Conservation (phyloP, 2,113 vertebrate species). For the Syngnathus floridae region DNA sequence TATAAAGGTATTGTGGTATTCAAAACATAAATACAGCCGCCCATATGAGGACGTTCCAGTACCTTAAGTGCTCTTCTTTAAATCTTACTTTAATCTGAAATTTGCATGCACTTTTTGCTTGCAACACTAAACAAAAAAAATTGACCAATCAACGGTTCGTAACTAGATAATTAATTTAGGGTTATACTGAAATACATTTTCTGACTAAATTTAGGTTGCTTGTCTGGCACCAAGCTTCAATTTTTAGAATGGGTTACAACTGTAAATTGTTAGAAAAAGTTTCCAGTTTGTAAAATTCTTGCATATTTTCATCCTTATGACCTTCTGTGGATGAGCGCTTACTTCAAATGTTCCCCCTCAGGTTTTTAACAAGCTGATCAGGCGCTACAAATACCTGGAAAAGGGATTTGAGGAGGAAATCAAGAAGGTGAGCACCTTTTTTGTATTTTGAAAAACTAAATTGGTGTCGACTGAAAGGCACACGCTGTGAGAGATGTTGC, state of each 20-base stretch:
- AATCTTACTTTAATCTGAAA: background rate
- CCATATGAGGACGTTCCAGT: too few relatives aligned
- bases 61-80: too few relatives aligned
- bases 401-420: slow-evolving; percentile 99
- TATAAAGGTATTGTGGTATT: too few relatives aligned
- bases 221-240: background rate
- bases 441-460: background rate
- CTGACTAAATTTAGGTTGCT: background rate
- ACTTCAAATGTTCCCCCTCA: slow-evolving; percentile 34
- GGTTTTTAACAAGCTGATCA: slow-evolving; percentile 99
- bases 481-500: too few relatives aligned
- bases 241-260: background rate
- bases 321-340: too few relatives aligned
- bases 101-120: background rate
- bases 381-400: slow-evolving; percentile 99
- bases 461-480: background rate
- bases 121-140: background rate
- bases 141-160: background rate
- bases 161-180: background rate
- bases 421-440: slow-evolving; percentile 82
- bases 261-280: background rate
- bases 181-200: background rate
- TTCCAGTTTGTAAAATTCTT: background rate
- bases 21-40: too few relatives aligned
- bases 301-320: background rate